phyloP scores from a whole-genome alignment of 2,113 vertebrate species.

The Dolichotis patagonum region DNA sequence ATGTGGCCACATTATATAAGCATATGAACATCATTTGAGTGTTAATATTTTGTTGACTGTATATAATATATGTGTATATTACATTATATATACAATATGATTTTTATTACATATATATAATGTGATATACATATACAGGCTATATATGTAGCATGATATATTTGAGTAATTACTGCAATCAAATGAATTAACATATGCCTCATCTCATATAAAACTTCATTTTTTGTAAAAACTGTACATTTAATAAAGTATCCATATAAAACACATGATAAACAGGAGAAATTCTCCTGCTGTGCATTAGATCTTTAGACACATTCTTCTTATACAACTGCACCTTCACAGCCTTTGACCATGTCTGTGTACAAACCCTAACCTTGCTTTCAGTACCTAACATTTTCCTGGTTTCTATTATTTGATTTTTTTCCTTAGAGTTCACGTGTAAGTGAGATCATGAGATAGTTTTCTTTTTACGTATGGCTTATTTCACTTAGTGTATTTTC shows the following conservation, averaged over 20 bases:
- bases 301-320: too few relatives aligned
- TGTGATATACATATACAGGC: neutral
- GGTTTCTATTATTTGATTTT: neutral
- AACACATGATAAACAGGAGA: neutral
- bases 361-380: neutral
- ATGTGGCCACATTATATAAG: neutral
- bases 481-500: neutral
- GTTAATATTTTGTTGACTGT: neutral
- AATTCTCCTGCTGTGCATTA: neutral
- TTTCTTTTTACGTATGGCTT: neutral
- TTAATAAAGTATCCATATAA: neutral
- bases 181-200: neutral
- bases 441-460: neutral
- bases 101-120: neutral
- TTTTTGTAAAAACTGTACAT: neutral
- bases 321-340: neutral
- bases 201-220: neutral
- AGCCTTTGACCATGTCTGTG: neutral
- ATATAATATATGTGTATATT: neutral
- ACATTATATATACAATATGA: neutral
- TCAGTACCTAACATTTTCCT: too few relatives aligned
- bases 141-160: neutral
- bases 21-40: neutral
- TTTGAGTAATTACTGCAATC: neutral
- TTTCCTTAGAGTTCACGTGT: neutral